Conservation (phyloP, 23 tunicate genomes). For the Corella eumyota region DNA sequence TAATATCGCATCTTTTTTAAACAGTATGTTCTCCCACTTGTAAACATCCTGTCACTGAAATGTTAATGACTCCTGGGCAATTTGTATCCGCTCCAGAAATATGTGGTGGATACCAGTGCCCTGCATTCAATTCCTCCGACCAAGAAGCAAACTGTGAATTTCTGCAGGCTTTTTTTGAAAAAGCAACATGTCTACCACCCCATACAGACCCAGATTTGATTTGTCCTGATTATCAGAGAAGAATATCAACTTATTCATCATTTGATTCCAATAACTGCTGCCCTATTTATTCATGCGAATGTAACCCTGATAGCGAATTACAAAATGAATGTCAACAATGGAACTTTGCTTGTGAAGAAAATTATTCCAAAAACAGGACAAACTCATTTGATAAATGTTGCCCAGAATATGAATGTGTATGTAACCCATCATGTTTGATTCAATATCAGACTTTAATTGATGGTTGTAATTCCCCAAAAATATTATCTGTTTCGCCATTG, state of each 20-base stretch:
- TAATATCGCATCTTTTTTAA: background rate
- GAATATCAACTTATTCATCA: constrained; percentile 2
- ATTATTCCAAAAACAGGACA: too few species aligned
- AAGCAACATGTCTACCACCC: background rate
- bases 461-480: too few species aligned
- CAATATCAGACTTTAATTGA: too few species aligned
- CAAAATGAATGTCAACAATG: too few species aligned
- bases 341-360: too few species aligned
- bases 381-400: too few species aligned
- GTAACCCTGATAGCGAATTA: constrained; percentile 9
- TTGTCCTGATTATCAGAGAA: constrained; percentile 12
- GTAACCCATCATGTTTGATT: too few species aligned
- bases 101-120: constrained; percentile 13
- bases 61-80: constrained; percentile 6
- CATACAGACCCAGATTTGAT: background rate
- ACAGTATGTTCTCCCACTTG: constrained; percentile 28
- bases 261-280: constrained; percentile 27
- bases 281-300: constrained; percentile 27
- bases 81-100: constrained; percentile 5
- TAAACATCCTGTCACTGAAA: constrained; percentile 13
- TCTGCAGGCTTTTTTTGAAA: too few species aligned
- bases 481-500: too few species aligned
- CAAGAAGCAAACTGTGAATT: too few species aligned
- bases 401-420: constrained; percentile 23
- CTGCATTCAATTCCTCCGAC: background rate